Percentiles rank a stretch among this genome's conserved stretches.
These are phyloP conservation scores for Neodiprion fabricii DNA, from an alignment of 1,140 invertebrate species.

Conservation along the genomic window DNA sequence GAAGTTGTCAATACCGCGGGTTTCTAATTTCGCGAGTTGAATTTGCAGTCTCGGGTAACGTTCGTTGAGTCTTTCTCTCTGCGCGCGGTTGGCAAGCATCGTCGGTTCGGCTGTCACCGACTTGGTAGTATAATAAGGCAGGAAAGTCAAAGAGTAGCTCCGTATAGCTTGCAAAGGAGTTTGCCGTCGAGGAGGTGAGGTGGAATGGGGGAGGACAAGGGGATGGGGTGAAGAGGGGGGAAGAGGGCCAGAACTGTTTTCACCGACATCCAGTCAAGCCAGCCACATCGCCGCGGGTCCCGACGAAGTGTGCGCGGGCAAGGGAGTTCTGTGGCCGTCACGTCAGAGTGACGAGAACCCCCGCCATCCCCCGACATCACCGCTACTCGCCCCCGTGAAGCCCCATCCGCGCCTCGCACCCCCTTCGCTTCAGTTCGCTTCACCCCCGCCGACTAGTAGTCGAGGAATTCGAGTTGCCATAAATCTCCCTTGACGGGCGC, in stretches of 20 bases:
- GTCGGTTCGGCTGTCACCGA: constrained; percentile 31
- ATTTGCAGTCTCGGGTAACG: constrained; percentile 5
- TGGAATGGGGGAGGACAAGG: constrained; percentile 16
- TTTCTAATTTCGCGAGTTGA: neutral
- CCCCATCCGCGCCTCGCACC: constrained; percentile 19
- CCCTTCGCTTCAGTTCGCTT: constrained; percentile 1
- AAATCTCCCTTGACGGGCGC: constrained; percentile 61
- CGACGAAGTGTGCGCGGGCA: constrained; percentile 40
- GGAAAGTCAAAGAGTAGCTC: constrained; percentile 23
- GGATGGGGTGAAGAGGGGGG: constrained; percentile 6
- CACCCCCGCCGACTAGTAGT: constrained; percentile 52
- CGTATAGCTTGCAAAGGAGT: too few relatives aligned
- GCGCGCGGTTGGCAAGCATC: neutral
- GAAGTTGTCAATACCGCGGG: neutral
- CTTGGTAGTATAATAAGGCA: constrained; percentile 37
- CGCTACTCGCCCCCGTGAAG: constrained; percentile 34
- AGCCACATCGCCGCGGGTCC: constrained; percentile 19
- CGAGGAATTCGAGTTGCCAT: constrained; percentile 62
- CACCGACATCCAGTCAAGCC: constrained; percentile 16
- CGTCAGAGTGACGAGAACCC: constrained; percentile 51
- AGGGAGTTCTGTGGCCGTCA: constrained; percentile 51
- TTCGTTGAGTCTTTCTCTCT: neutral
- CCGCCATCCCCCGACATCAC: constrained; percentile 34
- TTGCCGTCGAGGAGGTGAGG: constrained; percentile 26
- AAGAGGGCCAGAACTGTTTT: constrained; percentile 14